Conservation (phyloP, 2,113 vertebrate species). For the Varanus salvator region DNA sequence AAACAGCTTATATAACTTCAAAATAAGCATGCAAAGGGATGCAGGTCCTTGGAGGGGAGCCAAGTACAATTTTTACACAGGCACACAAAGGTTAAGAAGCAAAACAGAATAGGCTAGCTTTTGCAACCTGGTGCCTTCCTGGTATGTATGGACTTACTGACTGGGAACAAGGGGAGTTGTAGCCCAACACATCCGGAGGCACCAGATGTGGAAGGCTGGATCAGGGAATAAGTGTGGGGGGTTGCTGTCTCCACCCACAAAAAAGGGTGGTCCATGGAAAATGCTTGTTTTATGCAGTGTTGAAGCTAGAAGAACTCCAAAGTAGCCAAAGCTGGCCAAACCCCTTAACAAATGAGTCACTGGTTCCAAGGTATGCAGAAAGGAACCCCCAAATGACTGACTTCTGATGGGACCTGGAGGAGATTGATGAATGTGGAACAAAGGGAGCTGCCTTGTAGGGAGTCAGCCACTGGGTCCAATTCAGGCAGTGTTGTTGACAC, state of each 20-base stretch:
- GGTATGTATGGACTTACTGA: too few relatives aligned
- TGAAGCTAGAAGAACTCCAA: not conserved
- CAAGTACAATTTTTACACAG: constrained; percentile 35
- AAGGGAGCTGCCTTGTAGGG: not conserved
- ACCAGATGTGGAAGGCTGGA: not conserved
- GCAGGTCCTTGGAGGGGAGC: not conserved
- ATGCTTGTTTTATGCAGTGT: not conserved
- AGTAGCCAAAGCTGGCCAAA: not conserved
- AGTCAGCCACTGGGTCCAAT: too few relatives aligned
- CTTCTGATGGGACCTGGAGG: not conserved
- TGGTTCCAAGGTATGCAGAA: not conserved
- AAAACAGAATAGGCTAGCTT: constrained; percentile 31
- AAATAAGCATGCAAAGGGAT: constrained; percentile 12
- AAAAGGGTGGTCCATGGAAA: not conserved
- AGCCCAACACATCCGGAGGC: constrained; percentile 1
- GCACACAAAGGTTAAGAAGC: not conserved
- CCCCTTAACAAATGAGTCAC: not conserved
- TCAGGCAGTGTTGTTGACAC: too few relatives aligned
- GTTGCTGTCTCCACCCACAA: not conserved
- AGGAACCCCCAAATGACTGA: not conserved
- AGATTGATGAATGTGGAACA: not conserved
- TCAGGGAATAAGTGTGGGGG: constrained; percentile 25
- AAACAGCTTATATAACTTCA: constrained; percentile 51
- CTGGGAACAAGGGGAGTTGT: too few relatives aligned
- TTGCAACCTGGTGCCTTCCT: too few relatives aligned